Evolutionary conservation across 2,797 vertebrate species (phyloP).

Genomic region (Echeneis naucrates): DNA sequence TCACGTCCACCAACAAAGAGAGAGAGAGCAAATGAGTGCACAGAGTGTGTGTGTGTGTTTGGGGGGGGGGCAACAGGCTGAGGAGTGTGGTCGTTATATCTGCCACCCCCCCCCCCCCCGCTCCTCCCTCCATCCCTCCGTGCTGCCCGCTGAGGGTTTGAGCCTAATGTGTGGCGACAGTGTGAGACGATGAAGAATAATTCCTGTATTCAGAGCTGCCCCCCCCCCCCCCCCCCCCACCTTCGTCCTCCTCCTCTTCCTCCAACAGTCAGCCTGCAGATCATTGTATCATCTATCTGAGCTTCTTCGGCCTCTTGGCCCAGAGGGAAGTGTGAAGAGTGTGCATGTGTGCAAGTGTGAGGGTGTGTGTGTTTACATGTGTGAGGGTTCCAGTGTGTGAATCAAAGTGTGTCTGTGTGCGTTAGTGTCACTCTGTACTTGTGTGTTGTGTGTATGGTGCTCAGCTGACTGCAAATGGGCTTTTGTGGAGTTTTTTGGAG

Average conservation of each 20-base stretch:
- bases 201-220: constrained; percentile 87
- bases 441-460: constrained; percentile 63
- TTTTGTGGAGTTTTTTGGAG: constrained; percentile 84
- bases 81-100: constrained; percentile 88
- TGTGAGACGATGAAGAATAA: constrained; percentile 91
- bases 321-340: constrained; percentile 80
- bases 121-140: constrained; percentile 58
- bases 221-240: constrained; percentile 76
- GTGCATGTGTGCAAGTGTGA: constrained; percentile 56
- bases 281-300: constrained; percentile 90
- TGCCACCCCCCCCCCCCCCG: constrained; percentile 71
- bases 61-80: constrained; percentile 73
- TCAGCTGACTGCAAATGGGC: constrained; percentile 81
- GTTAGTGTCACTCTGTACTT: constrained; percentile 74
- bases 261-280: constrained; percentile 87
- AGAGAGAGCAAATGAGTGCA: constrained; percentile 70
- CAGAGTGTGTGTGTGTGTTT: neutral
- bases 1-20: constrained; percentile 62
- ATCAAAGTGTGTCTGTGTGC: constrained; percentile 62
- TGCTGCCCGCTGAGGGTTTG: constrained; percentile 84
- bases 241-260: constrained; percentile 62
- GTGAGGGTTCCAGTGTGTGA: constrained; percentile 47
- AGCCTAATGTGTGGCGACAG: constrained; percentile 90
- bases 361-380: constrained; percentile 56
- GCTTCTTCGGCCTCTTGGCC: constrained; percentile 76